A percentile compares a stretch with the other conserved stretches of the same genome.
These are phyloP conservation scores for Volucella zonaria DNA, from an alignment of 2,888 invertebrate species.

Conservation along the genomic window DNA sequence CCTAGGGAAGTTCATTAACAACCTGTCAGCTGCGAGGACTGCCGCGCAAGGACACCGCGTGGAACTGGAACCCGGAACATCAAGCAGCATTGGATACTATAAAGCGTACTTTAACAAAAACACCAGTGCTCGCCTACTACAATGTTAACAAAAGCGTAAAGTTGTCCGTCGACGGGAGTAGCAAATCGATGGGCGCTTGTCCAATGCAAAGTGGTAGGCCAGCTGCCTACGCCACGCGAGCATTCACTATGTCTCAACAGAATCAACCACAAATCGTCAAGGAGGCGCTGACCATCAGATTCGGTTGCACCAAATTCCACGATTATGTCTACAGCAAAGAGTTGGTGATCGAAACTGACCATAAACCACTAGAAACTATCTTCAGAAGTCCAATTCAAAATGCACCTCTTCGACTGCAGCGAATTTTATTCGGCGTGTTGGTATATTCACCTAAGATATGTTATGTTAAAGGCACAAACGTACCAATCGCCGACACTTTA, in stretches of 20 bases:
- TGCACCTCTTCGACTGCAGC: slow-evolving; percentile 73
- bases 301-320: slow-evolving; percentile 76
- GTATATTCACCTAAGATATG: slow-evolving; percentile 74
- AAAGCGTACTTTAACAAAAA: slow-evolving; percentile 20
- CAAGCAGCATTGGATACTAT: slow-evolving; percentile 7
- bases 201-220: slow-evolving; percentile 22
- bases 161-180: slow-evolving; percentile 10
- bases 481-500: slow-evolving; percentile 73
- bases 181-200: slow-evolving; percentile 15
- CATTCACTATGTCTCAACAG: slow-evolving; percentile 74
- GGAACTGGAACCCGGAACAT: slow-evolving; percentile 14
- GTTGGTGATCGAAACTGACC: slow-evolving; percentile 75
- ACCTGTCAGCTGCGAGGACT: slow-evolving; percentile 40
- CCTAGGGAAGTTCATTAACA: slow-evolving; percentile 56
- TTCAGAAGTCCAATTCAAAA: slow-evolving; percentile 74
- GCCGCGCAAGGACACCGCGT: slow-evolving; percentile 6
- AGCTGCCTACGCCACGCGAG: slow-evolving; percentile 76
- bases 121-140: slow-evolving; percentile 72
- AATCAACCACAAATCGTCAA: slow-evolving; percentile 28
- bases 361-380: slow-evolving; percentile 76
- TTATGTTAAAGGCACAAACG: slow-evolving; percentile 75
- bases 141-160: slow-evolving; percentile 67
- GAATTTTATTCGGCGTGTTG: slow-evolving; percentile 75
- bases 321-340: slow-evolving; percentile 77
- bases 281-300: slow-evolving; percentile 78